These are phyloP conservation scores for Diprion similis DNA, from an alignment of 1,140 invertebrate genomes.

Conservation along the genomic window DNA sequence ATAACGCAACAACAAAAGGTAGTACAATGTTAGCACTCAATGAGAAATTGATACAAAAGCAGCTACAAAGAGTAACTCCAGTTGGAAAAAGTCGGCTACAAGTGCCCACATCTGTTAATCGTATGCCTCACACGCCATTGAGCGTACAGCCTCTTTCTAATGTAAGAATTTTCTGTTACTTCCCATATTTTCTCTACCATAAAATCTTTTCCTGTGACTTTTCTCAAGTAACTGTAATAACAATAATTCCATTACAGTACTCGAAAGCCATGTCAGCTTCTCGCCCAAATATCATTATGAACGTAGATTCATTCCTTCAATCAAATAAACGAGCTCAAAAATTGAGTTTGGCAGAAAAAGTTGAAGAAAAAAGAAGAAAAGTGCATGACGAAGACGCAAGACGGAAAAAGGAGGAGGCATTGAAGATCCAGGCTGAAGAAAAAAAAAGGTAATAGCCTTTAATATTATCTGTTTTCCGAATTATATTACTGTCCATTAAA, in stretches of 20 bases:
- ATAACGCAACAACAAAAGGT: neutral
- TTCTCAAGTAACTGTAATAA: neutral
- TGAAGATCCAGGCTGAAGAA: slow-evolving; percentile 60
- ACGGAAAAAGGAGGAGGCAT: slow-evolving; percentile 54
- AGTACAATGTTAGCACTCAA: slow-evolving; percentile 1
- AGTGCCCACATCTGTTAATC: slow-evolving; percentile 43
- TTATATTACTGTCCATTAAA: neutral
- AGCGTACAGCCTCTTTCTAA: slow-evolving; percentile 31
- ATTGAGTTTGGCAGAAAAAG: slow-evolving; percentile 42
- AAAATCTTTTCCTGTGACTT: slow-evolving; percentile 3
- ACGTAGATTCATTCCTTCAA: slow-evolving; percentile 49
- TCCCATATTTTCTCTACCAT: slow-evolving; percentile 15
- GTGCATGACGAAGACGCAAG: slow-evolving; percentile 47
- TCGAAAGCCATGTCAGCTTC: slow-evolving; percentile 43
- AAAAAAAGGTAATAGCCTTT: slow-evolving; percentile 53
- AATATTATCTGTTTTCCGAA: neutral
- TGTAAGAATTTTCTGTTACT: slow-evolving; percentile 25
- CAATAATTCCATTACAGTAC: slow-evolving; percentile 36
- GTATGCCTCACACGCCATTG: slow-evolving; percentile 43
- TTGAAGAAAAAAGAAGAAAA: slow-evolving; percentile 45
- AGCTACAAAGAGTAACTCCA: slow-evolving; percentile 45
- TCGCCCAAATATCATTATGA: slow-evolving; percentile 43
- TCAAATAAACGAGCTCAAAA: slow-evolving; percentile 38
- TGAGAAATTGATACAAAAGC: slow-evolving; percentile 34
- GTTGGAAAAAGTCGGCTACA: slow-evolving; percentile 43